These are phyloP conservation scores for Paramisgurnus dabryanus DNA, from an alignment of 2,113 vertebrate genomes.

Conservation along the genomic window DNA sequence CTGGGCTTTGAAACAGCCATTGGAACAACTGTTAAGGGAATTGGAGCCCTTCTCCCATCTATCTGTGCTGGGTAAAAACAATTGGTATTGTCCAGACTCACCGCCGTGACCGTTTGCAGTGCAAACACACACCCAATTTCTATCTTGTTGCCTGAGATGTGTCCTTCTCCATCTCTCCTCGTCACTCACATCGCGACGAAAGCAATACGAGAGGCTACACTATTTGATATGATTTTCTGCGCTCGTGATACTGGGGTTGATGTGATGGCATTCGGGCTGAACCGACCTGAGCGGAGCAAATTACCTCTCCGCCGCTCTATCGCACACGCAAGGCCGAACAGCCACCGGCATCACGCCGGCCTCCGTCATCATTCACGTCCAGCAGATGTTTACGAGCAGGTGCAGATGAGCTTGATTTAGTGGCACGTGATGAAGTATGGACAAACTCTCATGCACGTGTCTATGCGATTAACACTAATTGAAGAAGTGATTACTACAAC, in stretches of 20 bases:
- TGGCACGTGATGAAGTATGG: neutral
- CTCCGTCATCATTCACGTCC: constrained; percentile 22
- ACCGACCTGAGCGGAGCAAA: constrained; percentile 62
- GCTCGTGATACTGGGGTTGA: constrained; percentile 55
- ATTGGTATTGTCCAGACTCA: constrained; percentile 60
- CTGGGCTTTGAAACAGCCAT: constrained; percentile 51
- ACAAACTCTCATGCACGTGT: neutral
- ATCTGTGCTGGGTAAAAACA: constrained; percentile 47
- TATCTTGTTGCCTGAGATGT: constrained; percentile 12
- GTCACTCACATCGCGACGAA: constrained; percentile 47
- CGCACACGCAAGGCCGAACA: constrained; percentile 57
- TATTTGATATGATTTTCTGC: constrained; percentile 50
- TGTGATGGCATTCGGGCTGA: constrained; percentile 55
- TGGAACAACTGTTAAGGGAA: constrained; percentile 60
- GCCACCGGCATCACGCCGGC: constrained; percentile 50
- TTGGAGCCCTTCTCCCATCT: constrained; percentile 50
- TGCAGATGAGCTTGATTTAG: constrained; percentile 4
- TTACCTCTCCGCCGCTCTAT: constrained; percentile 50
- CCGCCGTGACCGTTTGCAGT: constrained; percentile 31
- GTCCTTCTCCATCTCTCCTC: constrained; percentile 18
- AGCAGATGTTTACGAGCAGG: neutral
- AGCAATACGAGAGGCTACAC: constrained; percentile 40
- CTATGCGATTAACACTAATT: neutral
- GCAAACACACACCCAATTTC: constrained; percentile 16
- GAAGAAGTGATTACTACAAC: constrained; percentile 6